Conservation (phyloP, 1,140 invertebrate genomes). For the Portunus trituberculatus region DNA sequence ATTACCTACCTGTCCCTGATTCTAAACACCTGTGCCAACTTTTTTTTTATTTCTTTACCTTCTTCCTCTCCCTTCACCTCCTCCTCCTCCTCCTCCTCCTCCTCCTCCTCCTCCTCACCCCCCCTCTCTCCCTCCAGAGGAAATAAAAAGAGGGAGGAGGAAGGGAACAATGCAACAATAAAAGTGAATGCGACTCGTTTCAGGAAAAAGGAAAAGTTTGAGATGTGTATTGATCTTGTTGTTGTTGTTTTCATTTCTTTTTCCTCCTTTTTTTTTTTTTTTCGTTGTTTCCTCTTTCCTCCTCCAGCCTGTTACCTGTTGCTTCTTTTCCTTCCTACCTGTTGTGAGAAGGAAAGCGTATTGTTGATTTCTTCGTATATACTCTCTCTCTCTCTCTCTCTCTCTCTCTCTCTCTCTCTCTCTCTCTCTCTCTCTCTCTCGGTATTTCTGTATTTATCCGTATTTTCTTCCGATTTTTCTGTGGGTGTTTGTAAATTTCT, state of each 20-base stretch:
- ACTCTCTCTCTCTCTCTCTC: slow-evolving; percentile 40
- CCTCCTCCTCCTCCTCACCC: too few species aligned
- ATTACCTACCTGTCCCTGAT: too few species aligned
- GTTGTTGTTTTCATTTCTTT: background rate
- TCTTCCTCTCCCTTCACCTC: background rate
- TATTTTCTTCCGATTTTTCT: background rate
- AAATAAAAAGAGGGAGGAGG: background rate
- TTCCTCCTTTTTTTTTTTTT: background rate
- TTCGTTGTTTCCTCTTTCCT: too few species aligned
- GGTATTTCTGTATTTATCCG: background rate
- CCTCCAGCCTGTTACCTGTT: too few species aligned
- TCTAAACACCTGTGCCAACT: too few species aligned
- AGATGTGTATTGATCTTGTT: background rate
- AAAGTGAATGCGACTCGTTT: background rate
- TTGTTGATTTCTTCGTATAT: background rate
- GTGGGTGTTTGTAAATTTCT: too few species aligned
- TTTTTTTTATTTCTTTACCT: background rate
- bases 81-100: too few species aligned
- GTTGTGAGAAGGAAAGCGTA: too few species aligned
- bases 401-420: slow-evolving; percentile 56
- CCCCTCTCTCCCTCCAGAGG: background rate
- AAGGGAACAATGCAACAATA: background rate
- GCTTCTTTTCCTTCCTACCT: too few species aligned
- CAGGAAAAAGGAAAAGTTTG: background rate
- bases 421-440: slow-evolving; percentile 43